Evolutionary conservation across 2,888 invertebrate genomes (phyloP).

Genomic region (Nomada flava): DNA sequence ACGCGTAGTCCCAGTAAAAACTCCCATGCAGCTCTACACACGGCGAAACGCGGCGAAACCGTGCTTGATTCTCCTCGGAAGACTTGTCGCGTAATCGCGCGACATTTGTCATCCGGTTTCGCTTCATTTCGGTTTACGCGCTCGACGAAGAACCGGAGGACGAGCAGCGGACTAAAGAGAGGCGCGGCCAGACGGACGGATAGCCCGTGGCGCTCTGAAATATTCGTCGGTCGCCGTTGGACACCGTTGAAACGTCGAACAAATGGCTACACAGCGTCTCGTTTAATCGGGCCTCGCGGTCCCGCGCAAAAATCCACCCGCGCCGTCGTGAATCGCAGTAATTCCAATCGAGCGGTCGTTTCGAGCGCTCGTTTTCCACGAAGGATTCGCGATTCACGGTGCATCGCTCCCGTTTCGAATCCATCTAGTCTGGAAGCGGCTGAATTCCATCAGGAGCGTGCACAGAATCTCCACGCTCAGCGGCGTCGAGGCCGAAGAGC

Average conservation of each 20-base stretch:
- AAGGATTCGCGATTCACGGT: no score
- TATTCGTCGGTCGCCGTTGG: conserved; percentile 55
- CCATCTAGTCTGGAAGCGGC: not conserved
- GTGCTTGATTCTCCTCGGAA: conserved; percentile 55
- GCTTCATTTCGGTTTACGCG: conserved; percentile 56
- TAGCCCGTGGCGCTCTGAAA: conserved; percentile 56
- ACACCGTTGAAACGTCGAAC: conserved; percentile 51
- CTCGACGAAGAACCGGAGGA: conserved; percentile 24
- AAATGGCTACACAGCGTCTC: conserved; percentile 58
- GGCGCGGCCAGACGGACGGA: conserved; percentile 39
- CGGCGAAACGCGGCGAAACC: conserved; percentile 43
- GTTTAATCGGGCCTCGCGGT: conserved; percentile 54
- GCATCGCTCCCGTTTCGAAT: not conserved
- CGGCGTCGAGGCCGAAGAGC: conserved; percentile 23
- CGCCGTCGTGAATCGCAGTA: conserved; percentile 30
- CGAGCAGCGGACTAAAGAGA: conserved; percentile 46
- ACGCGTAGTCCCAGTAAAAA: not conserved
- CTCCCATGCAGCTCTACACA: conserved; percentile 9
- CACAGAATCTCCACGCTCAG: conserved; percentile 14
- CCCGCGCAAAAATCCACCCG: conserved; percentile 39
- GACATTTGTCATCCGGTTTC: conserved; percentile 68
- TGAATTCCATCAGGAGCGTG: conserved; percentile 39
- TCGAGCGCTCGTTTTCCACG: not conserved
- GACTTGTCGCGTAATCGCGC: conserved; percentile 71
- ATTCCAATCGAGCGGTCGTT: conserved; percentile 54